Base-by-base conservation (phyloP, 2,888 invertebrate genomes). In the Erebia epiphron region DNA sequence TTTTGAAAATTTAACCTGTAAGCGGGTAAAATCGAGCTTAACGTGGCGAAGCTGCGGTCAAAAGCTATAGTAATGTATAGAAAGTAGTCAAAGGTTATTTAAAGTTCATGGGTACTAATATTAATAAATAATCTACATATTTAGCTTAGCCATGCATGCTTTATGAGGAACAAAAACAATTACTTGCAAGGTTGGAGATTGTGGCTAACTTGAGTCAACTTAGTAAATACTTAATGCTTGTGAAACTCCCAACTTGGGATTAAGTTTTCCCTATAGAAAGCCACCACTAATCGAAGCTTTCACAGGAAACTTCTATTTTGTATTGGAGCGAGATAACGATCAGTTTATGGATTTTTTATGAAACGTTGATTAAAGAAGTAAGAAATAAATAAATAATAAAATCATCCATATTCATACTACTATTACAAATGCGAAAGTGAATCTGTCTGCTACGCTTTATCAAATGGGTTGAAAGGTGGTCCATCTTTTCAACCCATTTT, bases 181-280 rank as follows among this genome's bases (percentile, higher is more conserved):
- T 69, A 75, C 72, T 72, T 68, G 68, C 69, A 75, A 71, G 79
- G 78, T 79, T 82, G 82, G 80, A 80, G 41, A 41, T 54, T 35
- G 66, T 41, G 66, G 66, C 18, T 79, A 77, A 78, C 77, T 88
- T 85, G 86, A 83, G 82, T 80, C 82, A 72, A 76, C 69, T 75
- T 71, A 68, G 68, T 76, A 74, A 75, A 74, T 76, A 76, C 70
- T 68, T 74, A 74, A 76, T 75, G 72, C 71, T 67, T 71, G 67
- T 64, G 64, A 75, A 73, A 76, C 73, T 73, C 73, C 57, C 67
- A 71, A 67, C 73, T 73, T 69, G 69, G 70, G 75, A 75, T 77
- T 73, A 75, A 74, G 75, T 76, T 75, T 58, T 68, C 70, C 68
- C 70, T 71, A 70, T 68, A 71, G 71, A 75, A 75, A 76, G 74